phyloP scores from a whole-genome alignment of 2,888 invertebrate species.

The Nasonia oneida region DNA sequence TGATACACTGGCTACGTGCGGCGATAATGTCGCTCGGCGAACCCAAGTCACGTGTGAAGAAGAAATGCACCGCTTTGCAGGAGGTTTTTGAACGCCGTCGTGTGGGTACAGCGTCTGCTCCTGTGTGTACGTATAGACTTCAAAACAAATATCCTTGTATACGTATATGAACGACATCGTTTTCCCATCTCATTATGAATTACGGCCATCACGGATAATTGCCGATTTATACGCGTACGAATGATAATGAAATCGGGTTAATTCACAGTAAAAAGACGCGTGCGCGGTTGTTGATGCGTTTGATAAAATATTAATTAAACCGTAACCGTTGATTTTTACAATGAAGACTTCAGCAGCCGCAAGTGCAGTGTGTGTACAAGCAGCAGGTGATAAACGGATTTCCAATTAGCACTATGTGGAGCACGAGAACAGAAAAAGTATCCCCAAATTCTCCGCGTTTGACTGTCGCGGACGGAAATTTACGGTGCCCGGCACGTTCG shows the following conservation, averaged over 20 bases:
- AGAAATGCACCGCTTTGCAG: constrained; percentile 51
- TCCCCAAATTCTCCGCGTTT: constrained; percentile 2
- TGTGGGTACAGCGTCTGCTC: constrained; percentile 1
- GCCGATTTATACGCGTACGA: neutral
- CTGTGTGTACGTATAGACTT: neutral
- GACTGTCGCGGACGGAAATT: constrained; percentile 31
- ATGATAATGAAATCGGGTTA: neutral
- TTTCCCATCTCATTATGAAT: neutral
- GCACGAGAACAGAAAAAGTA: neutral
- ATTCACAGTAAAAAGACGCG: neutral
- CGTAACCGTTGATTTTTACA: neutral
- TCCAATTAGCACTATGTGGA: constrained; percentile 32
- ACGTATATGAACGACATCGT: neutral
- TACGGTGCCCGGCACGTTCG: neutral
- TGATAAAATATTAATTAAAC: constrained; percentile 7
- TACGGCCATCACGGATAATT: neutral
- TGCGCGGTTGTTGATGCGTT: too few species aligned
- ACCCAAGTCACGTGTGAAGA: constrained; percentile 60
- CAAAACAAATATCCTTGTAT: neutral
- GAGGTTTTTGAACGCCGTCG: constrained; percentile 19
- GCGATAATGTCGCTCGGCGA: constrained; percentile 47
- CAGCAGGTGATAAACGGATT: neutral
- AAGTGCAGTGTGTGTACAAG: neutral
- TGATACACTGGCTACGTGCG: constrained; percentile 45
- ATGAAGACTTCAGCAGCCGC: neutral